These are phyloP conservation scores for Drosophila hawaiiensis DNA, from an alignment of 2,888 invertebrate species.

Conservation along the genomic window DNA sequence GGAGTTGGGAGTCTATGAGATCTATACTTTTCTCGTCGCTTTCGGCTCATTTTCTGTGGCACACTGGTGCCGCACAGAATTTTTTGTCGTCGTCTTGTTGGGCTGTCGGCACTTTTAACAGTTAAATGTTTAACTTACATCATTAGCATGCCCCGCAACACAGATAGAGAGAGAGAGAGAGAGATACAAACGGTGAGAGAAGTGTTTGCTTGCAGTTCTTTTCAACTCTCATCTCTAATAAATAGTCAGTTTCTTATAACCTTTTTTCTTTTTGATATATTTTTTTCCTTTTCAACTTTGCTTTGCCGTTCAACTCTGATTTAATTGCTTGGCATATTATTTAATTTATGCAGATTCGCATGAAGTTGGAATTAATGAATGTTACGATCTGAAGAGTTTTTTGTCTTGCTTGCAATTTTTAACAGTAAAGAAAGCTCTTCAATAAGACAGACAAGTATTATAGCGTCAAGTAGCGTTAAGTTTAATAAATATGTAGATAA, in stretches of 20 bases:
- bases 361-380: slow-evolving; percentile 13
- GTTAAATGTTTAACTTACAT: slow-evolving; percentile 79
- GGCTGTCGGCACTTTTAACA: slow-evolving; percentile 73
- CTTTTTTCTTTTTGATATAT: slow-evolving; percentile 20
- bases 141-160: slow-evolving; percentile 70
- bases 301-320: slow-evolving; percentile 35
- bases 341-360: slow-evolving; percentile 56
- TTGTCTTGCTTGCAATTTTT: slow-evolving; percentile 2
- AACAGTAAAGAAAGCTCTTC: not conserved
- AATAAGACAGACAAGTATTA: not conserved
- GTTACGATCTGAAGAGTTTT: not conserved
- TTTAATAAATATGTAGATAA: not conserved
- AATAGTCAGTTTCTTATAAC: slow-evolving; percentile 65
- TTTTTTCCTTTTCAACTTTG: not conserved
- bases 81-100: slow-evolving; percentile 43
- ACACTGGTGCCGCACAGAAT: slow-evolving; percentile 43
- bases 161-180: too few relatives aligned
- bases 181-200: not conserved
- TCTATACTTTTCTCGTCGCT: slow-evolving; percentile 43
- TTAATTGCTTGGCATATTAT: slow-evolving; percentile 59
- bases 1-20: slow-evolving; percentile 6
- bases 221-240: slow-evolving; percentile 55
- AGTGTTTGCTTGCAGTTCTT: slow-evolving; percentile 23
- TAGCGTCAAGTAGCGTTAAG: not conserved
- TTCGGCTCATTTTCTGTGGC: slow-evolving; percentile 39